These are phyloP conservation scores for Beroe ovata DNA, from an alignment of 37 sponge, comb jelly and placozoan species.

Conservation along the genomic window DNA sequence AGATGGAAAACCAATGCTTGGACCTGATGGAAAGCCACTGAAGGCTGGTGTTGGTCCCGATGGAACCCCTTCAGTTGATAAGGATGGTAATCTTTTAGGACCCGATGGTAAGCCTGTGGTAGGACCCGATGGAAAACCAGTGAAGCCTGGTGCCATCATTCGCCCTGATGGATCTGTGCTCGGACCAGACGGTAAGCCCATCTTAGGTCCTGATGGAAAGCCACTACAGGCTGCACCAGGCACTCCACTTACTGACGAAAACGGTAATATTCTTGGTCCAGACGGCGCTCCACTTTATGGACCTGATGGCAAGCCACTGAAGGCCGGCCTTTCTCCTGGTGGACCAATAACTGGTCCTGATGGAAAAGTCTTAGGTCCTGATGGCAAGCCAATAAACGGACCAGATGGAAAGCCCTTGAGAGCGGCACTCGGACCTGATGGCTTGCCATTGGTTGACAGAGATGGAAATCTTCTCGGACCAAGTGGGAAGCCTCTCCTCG, in stretches of 20 bases:
- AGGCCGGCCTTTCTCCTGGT: constrained; percentile 5
- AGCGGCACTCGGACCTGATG: constrained; percentile 14
- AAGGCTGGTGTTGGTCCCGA: constrained; percentile 19
- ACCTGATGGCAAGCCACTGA: constrained; percentile 49
- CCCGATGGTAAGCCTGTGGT: constrained; percentile 55
- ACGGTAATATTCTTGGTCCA: constrained; percentile 38
- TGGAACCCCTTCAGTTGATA: constrained; percentile 14
- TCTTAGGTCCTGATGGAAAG: constrained; percentile 49
- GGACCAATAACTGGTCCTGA: constrained; percentile 22
- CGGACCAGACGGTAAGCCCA: constrained; percentile 44
- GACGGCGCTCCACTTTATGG: constrained; percentile 17
- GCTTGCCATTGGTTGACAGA: background rate
- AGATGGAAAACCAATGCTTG: constrained; percentile 51
- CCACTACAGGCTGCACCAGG: constrained; percentile 42
- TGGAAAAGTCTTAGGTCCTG: constrained; percentile 48
- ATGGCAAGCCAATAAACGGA: constrained; percentile 33
- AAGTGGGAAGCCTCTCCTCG: constrained; percentile 28
- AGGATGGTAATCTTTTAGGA: constrained; percentile 41
- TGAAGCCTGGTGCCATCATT: constrained; percentile 2
- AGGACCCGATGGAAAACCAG: constrained; percentile 56
- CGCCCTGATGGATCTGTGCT: constrained; percentile 52
- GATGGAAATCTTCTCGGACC: constrained; percentile 57
- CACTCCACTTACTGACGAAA: background rate
- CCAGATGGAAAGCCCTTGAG: constrained; percentile 57
- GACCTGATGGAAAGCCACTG: constrained; percentile 64